Evolutionary conservation across 2,888 invertebrate species (phyloP), one percentile per base, ranked within the genome.

Genomic region (Artemia sinica): DNA sequence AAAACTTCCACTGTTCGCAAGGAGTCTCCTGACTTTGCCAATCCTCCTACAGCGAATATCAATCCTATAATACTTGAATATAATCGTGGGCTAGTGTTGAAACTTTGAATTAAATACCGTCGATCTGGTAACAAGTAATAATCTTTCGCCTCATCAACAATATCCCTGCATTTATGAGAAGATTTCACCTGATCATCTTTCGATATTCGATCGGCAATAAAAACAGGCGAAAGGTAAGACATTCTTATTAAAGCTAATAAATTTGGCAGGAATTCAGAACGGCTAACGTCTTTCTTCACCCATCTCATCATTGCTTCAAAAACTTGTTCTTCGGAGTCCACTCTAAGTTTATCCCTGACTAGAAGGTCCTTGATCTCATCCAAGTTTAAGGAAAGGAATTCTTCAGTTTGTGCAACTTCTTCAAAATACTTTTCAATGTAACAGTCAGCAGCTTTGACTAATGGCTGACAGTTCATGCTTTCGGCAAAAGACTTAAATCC

Each of bases 101-200:
- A 88, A 71, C 86, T 86, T 75, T 87, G 87, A 72, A 90, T 78
- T 65, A 88, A 76, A n/a, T 84, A 83, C 10, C 90, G 80, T 71
- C 91, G 80, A 77, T 91, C 90, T 1, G 91, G 92, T 82, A 92
- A 86, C 70, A 91, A 79, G 77, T 91, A 89, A 77, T 87, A 92
- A 75, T 91, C 90, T 76, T 88, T 84, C 1, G 91, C 91, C 78
- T 91, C 91, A 77, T 92, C 91, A 68, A 92, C 77, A 66, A 91
- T 79, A 79, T 91, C 90, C 73, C 86, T 85, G 80, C 90, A 90
- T 75, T 85, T 84, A 75, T 88, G 86, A 48, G 88, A 90, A 65
- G 83, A 84, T 73, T 86, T 82, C 72, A 91, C 84, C 6, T 89
- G 79, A 73, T 86, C 86, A 76, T 90, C 89, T 12, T 86, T 86